Percentiles rank a stretch among this genome's conserved stretches.
Evolutionary conservation across 2,888 invertebrate genomes (phyloP).

Genomic region (Pollenia griseotomentosa): DNA sequence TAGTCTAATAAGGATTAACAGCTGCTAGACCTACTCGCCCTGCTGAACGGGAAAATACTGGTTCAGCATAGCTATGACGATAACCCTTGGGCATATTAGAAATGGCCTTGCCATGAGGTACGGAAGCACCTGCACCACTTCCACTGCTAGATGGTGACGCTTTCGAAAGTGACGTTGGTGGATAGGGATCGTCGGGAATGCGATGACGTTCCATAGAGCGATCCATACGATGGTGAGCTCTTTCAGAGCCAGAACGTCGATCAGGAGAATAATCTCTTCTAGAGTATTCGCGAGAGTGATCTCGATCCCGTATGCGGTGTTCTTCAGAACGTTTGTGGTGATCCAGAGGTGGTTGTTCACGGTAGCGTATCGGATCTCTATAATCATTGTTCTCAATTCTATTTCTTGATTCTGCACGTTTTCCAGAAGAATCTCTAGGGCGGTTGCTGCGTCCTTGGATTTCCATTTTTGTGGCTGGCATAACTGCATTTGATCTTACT

Average conservation of each 20-base stretch:
- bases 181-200: slow-evolving; percentile 74
- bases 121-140: slow-evolving; percentile 70
- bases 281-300: slow-evolving; percentile 72
- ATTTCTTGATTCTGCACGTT: slow-evolving; percentile 70
- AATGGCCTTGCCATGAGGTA: slow-evolving; percentile 80
- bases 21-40: slow-evolving; percentile 84
- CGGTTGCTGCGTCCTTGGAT: slow-evolving; percentile 59
- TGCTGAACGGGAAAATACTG: slow-evolving; percentile 82
- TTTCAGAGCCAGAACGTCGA: slow-evolving; percentile 61
- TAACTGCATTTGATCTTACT: slow-evolving; percentile 34
- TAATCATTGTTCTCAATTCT: slow-evolving; percentile 68
- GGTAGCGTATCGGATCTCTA: slow-evolving; percentile 64
- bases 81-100: slow-evolving; percentile 83
- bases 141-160: slow-evolving; percentile 76
- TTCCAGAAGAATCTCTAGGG: slow-evolving; percentile 64
- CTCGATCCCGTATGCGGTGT: slow-evolving; percentile 62
- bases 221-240: slow-evolving; percentile 57
- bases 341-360: slow-evolving; percentile 52
- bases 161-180: slow-evolving; percentile 75
- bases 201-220: slow-evolving; percentile 74
- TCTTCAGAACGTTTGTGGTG: slow-evolving; percentile 64
- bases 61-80: slow-evolving; percentile 84
- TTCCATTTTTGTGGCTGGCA: slow-evolving; percentile 66
- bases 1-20: slow-evolving; percentile 82
- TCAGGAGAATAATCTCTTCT: slow-evolving; percentile 75